phyloP scores from a whole-genome alignment of 37 sponge, comb jelly and placozoan species.

The Beroe forskalii region DNA sequence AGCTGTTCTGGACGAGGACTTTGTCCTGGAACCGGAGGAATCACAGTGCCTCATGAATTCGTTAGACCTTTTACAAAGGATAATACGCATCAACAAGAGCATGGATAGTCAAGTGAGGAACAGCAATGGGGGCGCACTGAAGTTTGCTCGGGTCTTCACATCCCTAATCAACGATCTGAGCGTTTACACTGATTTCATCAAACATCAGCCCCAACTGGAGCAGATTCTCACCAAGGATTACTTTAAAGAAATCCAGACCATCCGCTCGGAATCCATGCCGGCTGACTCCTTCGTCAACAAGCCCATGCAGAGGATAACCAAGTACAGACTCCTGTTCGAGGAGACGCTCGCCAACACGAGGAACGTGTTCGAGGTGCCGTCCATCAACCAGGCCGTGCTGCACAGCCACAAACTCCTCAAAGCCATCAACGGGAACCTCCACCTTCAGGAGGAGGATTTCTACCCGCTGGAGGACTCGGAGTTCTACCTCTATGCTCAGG shows the following conservation, averaged over 20 bases:
- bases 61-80: not conserved
- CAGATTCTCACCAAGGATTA: not conserved
- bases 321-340: slow-evolving; percentile 34
- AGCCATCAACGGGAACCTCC: not conserved
- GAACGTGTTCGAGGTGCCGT: slow-evolving; percentile 12
- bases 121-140: not conserved
- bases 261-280: not conserved
- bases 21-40: not conserved
- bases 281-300: slow-evolving; percentile 2
- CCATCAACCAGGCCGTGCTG: slow-evolving; percentile 11
- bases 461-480: not conserved
- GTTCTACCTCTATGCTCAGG: slow-evolving; percentile 6
- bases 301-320: slow-evolving; percentile 33
- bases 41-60: not conserved
- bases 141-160: slow-evolving; percentile 9
- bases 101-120: not conserved
- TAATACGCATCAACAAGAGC: not conserved
- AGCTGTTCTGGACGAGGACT: not conserved
- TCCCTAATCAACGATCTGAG: not conserved
- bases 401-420: slow-evolving; percentile 1
- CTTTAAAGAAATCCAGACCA: slow-evolving; percentile 4
- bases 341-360: not conserved
- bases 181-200: slow-evolving; percentile 5
- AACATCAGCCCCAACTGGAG: not conserved
- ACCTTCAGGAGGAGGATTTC: not conserved